These are phyloP conservation scores for Drosophila gunungcola DNA, from an alignment of 1,140 invertebrate genomes.

Conservation along the genomic window DNA sequence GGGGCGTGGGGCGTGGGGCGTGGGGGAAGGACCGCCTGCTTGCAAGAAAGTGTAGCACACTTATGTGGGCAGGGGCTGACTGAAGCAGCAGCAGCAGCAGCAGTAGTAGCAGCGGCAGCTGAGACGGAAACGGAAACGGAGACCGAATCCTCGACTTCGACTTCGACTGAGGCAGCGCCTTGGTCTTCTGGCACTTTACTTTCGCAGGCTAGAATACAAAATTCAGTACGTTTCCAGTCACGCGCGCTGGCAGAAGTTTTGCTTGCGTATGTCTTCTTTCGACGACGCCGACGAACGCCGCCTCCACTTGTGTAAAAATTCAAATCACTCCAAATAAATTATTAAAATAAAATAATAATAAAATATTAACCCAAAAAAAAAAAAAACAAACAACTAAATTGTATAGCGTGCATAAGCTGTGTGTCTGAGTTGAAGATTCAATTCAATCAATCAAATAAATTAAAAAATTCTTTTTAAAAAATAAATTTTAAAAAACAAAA, in stretches of 20 bases:
- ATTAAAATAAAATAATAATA: slow-evolving; percentile 28
- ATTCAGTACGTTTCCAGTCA: slow-evolving; percentile 84
- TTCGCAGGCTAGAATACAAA: slow-evolving; percentile 73
- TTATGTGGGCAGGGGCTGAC: slow-evolving; percentile 71
- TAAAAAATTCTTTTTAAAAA: slow-evolving; percentile 13
- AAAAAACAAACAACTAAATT: slow-evolving; percentile 36
- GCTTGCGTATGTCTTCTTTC: slow-evolving; percentile 71
- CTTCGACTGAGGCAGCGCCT: slow-evolving; percentile 66
- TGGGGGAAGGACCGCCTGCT: slow-evolving; percentile 34
- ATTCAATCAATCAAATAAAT: slow-evolving; percentile 37
- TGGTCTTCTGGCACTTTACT: slow-evolving; percentile 77
- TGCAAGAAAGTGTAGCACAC: slow-evolving; percentile 81
- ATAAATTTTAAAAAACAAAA: slow-evolving; percentile 25
- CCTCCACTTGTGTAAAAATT: slow-evolving; percentile 76
- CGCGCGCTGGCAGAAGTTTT: slow-evolving; percentile 82
- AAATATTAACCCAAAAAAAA: slow-evolving; percentile 32
- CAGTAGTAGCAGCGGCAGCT: slow-evolving; percentile 42
- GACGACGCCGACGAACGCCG: slow-evolving; percentile 67
- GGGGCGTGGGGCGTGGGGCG: slow-evolving; percentile 14
- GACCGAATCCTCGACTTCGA: slow-evolving; percentile 38
- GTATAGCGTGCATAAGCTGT: slow-evolving; percentile 51
- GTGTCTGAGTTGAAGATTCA: slow-evolving; percentile 24
- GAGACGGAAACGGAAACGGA: slow-evolving; percentile 33
- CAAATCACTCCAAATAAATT: slow-evolving; percentile 52
- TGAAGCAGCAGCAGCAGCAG: slow-evolving; percentile 48